Evolutionary conservation across 2,113 vertebrate species (phyloP), one percentile per base, ranked within the genome.

Genomic region (Sakesphorus luctuosus): DNA sequence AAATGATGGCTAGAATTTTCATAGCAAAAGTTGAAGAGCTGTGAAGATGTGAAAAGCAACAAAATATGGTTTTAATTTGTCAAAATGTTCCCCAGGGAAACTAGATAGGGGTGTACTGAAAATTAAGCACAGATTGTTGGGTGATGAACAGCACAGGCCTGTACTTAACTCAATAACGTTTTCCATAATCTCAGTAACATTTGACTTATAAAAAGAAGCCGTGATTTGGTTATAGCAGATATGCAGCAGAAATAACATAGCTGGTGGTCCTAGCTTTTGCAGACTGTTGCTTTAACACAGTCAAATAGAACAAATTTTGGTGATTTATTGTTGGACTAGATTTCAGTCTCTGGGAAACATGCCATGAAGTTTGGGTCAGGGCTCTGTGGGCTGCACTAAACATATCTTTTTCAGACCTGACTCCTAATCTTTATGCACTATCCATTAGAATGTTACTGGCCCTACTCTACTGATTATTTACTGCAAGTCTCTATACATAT

Each of bases 1-100:
- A 90, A 93, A 78, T 61, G 6, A 90, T 46, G 53, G 8, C 49
- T 76, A 36, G 40, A 87, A 78, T 87, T 72, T 89, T 88, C 72
- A 78, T 53, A 43, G 53, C 33, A 62, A 47, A 33, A 88, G 26
- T 28, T 90, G 33, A 89, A 80, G 47, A 11, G 23, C 74, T 46
- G 14, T 69, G 72, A 88, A 63, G 46, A 89, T 44, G 15, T 85
- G 35, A 94, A 84, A 78, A 87, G 73, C 23, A 96, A 80, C 55
- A 63, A 96, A 96, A 97, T 94, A 44, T 76, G 59, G n/a, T 90
- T 97, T 96, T 79, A 93, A 44, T 96, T 87, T 43, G 40, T 71
- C 3, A 26, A 95, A 95, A 76, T 4, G 67, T 35, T 87, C 87
- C 73, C 62, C 38, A 88, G 82, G 67, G 79, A 97, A 95, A 91